phyloP scores from a whole-genome alignment of 2,113 vertebrate species.

The Erinaceus europaeus region DNA sequence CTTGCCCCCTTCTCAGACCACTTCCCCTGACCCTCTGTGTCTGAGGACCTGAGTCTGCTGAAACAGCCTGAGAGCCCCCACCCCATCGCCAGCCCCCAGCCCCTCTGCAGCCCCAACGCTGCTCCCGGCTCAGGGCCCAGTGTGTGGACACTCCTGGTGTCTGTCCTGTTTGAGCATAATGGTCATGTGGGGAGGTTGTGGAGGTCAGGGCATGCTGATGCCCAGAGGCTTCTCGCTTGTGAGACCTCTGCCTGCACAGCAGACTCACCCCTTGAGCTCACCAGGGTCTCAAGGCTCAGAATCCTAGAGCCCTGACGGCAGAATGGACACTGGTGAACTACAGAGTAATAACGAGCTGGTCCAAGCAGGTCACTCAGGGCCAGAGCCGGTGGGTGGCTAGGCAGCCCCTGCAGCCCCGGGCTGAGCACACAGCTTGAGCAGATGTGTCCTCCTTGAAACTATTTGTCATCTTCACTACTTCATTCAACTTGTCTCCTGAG shows the following conservation, averaged over 20 bases:
- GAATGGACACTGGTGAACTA: background rate
- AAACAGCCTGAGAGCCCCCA: background rate
- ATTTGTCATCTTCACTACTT: conserved; percentile 71
- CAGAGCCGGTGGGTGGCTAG: conserved; percentile 33
- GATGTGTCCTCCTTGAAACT: conserved; percentile 53
- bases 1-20: background rate
- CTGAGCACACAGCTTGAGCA: conserved; percentile 33
- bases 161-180: background rate
- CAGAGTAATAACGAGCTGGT: background rate
- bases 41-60: background rate
- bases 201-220: background rate
- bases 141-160: background rate
- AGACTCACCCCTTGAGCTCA: conserved; percentile 6
- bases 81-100: background rate
- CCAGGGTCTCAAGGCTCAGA: background rate
- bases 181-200: background rate
- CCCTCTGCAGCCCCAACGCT: background rate
- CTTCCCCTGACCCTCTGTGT: background rate
- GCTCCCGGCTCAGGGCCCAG: background rate
- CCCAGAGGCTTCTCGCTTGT: background rate
- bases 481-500: conserved; percentile 67
- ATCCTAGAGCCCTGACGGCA: background rate
- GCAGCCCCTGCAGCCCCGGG: conserved; percentile 42
- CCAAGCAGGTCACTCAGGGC: conserved; percentile 37
- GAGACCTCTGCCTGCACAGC: background rate